Evolutionary conservation across 2,888 invertebrate genomes (phyloP), one percentile per base, ranked within the genome.

Genomic region (Cybosia mesomella): DNA sequence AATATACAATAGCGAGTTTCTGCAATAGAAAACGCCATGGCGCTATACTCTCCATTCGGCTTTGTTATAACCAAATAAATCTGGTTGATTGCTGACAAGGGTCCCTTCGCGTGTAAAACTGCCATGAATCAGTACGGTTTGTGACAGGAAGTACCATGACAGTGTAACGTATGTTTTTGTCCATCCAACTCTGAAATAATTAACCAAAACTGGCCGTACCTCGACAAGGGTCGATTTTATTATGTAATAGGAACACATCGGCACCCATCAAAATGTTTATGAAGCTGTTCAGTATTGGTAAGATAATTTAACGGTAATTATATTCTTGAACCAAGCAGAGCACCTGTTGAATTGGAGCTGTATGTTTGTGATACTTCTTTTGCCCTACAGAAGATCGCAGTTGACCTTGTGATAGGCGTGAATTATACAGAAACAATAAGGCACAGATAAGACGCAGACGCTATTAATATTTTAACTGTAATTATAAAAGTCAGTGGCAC

Each of bases 11-110:
- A 18, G 7, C 8, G 18, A 7, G 49, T 49, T 49, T n/a, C n/a
- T 49, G 7, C 9, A n/a, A 49, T n/a, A 49, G 9, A 9, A 49
- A 49, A 49, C 49, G 9, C 36, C 32, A 55, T 55, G 63, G n/a
- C 49, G 18, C 8, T n/a, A 9, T 54, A 5, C 53, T 21, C 10
- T 32, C 32, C 21, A 53, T 53, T 62, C 49, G 32, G 28, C 49
- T 61, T 39, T 54, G 24, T 61, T 21, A 62, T 34, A 36, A 64
- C 49, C 36, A 18, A 54, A 69, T 49, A 49, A 49, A 49, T 49
- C 49, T 49, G n/a, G 49, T n/a, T n/a, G n/a, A 49, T n/a, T 49
- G 49, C 49, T 49, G 49, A 49, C 49, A 49, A 49, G 49, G 49
- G 49, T 49, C 49, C 49, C n/a, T n/a, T n/a, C 49, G 49, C 9